phyloP scores from a whole-genome alignment of 2,888 invertebrate genomes.

The Odiellus spinosus region DNA sequence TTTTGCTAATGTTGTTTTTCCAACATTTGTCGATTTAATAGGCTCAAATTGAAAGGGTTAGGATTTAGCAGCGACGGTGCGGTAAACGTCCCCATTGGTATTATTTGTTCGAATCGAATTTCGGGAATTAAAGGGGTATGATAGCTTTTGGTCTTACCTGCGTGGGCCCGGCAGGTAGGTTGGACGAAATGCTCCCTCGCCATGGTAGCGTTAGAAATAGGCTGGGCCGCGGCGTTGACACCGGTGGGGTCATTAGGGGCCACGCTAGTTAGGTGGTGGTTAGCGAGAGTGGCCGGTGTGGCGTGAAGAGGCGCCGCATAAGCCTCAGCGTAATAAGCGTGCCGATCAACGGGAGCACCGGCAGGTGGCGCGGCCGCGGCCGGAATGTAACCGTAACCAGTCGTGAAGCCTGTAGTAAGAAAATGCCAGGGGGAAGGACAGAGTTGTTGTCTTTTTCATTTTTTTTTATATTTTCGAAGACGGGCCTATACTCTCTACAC shows the following conservation, averaged over 20 bases:
- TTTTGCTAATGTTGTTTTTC: too few species aligned
- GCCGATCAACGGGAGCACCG: constrained; percentile 7
- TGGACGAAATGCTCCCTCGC: constrained; percentile 27
- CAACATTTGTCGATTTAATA: too few species aligned
- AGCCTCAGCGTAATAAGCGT: constrained; percentile 8
- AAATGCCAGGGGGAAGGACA: constrained; percentile 1
- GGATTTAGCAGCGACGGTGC: too few species aligned
- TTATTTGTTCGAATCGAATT: too few species aligned
- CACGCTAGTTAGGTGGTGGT: constrained; percentile 15
- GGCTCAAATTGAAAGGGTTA: too few species aligned
- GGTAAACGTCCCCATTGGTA: too few species aligned
- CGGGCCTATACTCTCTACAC: too few species aligned
- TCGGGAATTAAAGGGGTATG: neutral
- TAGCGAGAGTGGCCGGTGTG: constrained; percentile 27
- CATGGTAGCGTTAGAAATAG: constrained; percentile 27
- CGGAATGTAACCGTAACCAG: constrained; percentile 35
- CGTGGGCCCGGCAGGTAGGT: constrained; percentile 18
- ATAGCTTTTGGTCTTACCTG: constrained; percentile 22
- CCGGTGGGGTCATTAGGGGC: constrained; percentile 26
- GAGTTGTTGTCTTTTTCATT: neutral
- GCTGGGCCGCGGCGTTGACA: constrained; percentile 19
- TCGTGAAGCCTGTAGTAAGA: constrained; percentile 30
- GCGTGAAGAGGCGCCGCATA: constrained; percentile 24
- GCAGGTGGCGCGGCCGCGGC: constrained; percentile 39
- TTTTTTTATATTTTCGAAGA: too few species aligned